Evolutionary conservation across 1,140 invertebrate genomes (phyloP).

Genomic region (Sinella curviseta): DNA sequence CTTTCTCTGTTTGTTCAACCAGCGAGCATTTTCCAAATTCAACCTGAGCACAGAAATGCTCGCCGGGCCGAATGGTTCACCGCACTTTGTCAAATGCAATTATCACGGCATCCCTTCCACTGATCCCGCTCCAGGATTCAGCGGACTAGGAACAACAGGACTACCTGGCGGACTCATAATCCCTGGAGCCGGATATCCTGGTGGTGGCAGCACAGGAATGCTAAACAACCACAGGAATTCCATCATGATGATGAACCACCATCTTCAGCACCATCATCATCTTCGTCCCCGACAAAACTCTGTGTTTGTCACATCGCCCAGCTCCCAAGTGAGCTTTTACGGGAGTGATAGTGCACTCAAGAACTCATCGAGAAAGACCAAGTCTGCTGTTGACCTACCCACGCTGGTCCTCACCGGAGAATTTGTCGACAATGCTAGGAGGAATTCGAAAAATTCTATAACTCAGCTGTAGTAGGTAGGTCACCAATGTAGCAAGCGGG

Average conservation of each 20-base stretch:
- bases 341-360: constrained; percentile 48
- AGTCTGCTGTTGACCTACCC: constrained; percentile 79
- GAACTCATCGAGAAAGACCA: constrained; percentile 68
- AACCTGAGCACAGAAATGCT: constrained; percentile 44
- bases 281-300: constrained; percentile 70
- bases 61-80: constrained; percentile 25
- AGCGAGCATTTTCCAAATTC: constrained; percentile 48
- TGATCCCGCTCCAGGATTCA: neutral
- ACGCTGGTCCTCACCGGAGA: constrained; percentile 66
- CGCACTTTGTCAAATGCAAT: constrained; percentile 48
- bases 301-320: constrained; percentile 74
- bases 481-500: too few relatives aligned
- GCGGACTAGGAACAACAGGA: neutral
- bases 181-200: neutral
- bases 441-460: constrained; percentile 49
- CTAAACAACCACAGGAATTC: neutral
- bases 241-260: constrained; percentile 36
- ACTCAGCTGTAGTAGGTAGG: constrained; percentile 48
- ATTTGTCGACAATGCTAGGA: constrained; percentile 43
- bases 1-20: neutral
- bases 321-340: constrained; percentile 62
- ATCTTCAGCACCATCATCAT: constrained; percentile 53
- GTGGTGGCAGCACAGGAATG: constrained; percentile 7
- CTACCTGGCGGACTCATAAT: constrained; percentile 14
- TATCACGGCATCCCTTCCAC: constrained; percentile 41